Base-by-base conservation (phyloP, 2,797 vertebrate species). In the Crocidura indochinensis region DNA sequence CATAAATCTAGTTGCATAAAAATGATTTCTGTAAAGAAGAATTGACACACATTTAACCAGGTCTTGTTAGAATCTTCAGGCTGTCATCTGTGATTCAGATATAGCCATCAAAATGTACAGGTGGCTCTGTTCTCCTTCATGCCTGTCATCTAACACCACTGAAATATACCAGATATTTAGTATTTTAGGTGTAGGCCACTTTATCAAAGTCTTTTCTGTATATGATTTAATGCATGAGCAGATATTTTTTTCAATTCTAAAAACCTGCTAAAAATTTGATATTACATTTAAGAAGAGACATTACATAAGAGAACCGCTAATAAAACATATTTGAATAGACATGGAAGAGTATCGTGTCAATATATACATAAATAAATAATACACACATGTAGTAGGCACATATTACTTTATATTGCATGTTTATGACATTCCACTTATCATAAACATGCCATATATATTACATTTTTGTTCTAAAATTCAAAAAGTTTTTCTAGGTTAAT, bases 11-110 rank as follows among this genome's bases (percentile, higher is more conserved):
- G 20, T 69, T 9, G 5, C 38, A 62, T 27, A 10, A 67, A 80
- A 93, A 29, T 72, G 44, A 17, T 64, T 72, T 95, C 89, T 82
- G 15, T 64, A 92, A 94, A 86, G 17, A 90, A 76, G 31, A 87
- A 84, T 62, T 81, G 68, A 87, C 68, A 71, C 17, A 60, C 24
- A 90, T 46, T 90, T 82, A 86, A 10, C 27, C 31, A 71, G 17
- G 51, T 68, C 20, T 47, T 44, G 12, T 94, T 93, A 86, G 72
- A 91, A 67, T 78, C 85, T 92, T 92, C 29, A 87, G 38, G 65
- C 14, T 96, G 67, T 90, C 92, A 74, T 11, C 67, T 77, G 38
- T 94, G 72, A 93, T 64, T 65, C 91, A 78, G 49, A 80, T 84
- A 38, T 0, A 78, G 84, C 20, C 80, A 17, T 91, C 93, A 76